Base-by-base conservation (phyloP, 2,888 invertebrate species). In the Beris chalybata region DNA sequence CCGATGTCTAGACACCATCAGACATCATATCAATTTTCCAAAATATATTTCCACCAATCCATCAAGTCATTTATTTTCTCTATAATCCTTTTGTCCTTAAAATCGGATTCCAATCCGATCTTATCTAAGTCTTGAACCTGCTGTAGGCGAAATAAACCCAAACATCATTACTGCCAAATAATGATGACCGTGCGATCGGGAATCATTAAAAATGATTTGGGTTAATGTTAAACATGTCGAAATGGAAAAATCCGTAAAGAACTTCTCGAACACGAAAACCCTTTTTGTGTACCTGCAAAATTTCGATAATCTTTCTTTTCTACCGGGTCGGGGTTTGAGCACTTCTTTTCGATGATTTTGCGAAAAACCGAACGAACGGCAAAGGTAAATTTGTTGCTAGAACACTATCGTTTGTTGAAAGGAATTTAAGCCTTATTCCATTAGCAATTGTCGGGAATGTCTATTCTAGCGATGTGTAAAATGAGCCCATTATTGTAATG, bases 131-230 rank as follows among this genome's bases (percentile, higher is more conserved):
- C 30, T 30, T 53, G 4, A 30, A 31, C 52, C 52, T 7, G 52
- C 1, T 9, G 38, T 38, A 52, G 13, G 7, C 53, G 53, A 55
- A 43, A 13, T 6, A 56, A 43, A 43, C 43, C 13, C 43, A 13
- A 43, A 22, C n/a, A 52, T 52, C 52, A 52, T 52, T 52, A 52
- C 11, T 13, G 52, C 52, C 22, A 52, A 32, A 55, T 55, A 32
- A 32, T 13, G 55, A 56, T 56, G 55, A 56, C 55, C 55, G 38
- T 29, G 55, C 55, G 43, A 56, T 56, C 55, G 38, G 7, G 55
- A 15, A 56, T 56, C 55, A 56, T 56, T 56, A 56, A 56, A 38
- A 56, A 13, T 56, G 55, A 56, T 56, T 56, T 56, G 38, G 55
- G 55, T 43, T 38, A 11, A 43, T 38, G 43, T 22, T 9, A 43